Percentiles rank a stretch among this genome's conserved stretches.
Conservation (phyloP, 2,113 vertebrate species). For the Muntiacus reevesi region DNA sequence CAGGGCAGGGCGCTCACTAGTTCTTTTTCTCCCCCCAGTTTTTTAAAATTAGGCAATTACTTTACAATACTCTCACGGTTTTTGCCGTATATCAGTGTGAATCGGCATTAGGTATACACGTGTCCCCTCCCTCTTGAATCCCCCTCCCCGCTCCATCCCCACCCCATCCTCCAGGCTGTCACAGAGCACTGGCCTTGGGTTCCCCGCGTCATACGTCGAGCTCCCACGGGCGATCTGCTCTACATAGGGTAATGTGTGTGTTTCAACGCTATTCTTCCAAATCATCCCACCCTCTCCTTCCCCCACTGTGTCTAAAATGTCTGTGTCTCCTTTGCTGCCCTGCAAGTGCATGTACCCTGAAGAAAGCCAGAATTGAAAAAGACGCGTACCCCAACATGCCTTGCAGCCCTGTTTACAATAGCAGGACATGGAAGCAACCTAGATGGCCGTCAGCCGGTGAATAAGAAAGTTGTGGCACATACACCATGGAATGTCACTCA, state of each 20-base stretch:
- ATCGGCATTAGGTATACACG: fast-evolving
- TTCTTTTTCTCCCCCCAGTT: neutral
- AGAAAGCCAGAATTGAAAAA: neutral
- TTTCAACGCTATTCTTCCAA: neutral
- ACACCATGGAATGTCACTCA: neutral
- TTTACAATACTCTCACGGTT: fast-evolving
- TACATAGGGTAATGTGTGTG: neutral
- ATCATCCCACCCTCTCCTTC: neutral
- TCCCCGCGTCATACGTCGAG: fast-evolving
- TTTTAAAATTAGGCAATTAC: neutral
- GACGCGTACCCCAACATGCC: neutral
- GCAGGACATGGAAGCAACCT: neutral
- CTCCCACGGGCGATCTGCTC: neutral
- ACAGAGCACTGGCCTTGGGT: neutral
- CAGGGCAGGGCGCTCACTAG: neutral
- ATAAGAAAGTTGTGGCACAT: neutral
- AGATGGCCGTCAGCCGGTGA: fast-evolving
- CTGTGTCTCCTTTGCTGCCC: neutral
- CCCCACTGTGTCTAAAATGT: neutral
- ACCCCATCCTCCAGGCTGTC: neutral
- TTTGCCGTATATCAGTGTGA: neutral
- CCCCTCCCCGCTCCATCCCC: fast-evolving
- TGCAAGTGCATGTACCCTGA: fast-evolving
- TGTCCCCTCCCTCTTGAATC: neutral
- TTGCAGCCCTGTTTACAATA: neutral